Percentiles rank a stretch among this genome's conserved stretches.
These are phyloP conservation scores for Neosalanx taihuensis DNA, from an alignment of 2,797 vertebrate genomes.

Conservation along the genomic window DNA sequence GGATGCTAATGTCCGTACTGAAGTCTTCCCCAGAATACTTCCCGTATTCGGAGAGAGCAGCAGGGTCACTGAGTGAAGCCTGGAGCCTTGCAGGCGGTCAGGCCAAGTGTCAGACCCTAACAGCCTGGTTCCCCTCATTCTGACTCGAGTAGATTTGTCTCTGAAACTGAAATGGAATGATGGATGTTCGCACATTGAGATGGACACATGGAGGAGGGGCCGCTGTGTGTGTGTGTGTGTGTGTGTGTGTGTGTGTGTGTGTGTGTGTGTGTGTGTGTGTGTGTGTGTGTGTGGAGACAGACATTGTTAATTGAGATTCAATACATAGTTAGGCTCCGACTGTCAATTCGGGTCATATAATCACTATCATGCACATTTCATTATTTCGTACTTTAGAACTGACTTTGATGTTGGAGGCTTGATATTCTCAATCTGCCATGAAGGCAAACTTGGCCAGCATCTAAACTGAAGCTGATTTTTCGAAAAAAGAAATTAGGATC, in stretches of 20 bases:
- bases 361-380: background rate
- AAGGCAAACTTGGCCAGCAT: background rate
- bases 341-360: background rate
- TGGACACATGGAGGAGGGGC: background rate
- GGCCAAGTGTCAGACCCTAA: background rate
- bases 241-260: too few species aligned
- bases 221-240: too few species aligned
- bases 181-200: background rate
- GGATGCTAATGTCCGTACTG: too few species aligned
- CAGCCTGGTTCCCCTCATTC: background rate
- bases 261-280: background rate
- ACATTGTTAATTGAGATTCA: background rate
- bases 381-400: background rate
- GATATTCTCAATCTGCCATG: background rate
- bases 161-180: background rate
- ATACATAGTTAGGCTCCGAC: background rate
- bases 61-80: background rate
- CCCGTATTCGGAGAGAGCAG: background rate
- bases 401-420: background rate
- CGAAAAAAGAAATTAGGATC: background rate
- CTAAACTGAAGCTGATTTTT: slow-evolving; percentile 7
- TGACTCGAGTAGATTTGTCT: background rate
- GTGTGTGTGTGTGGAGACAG: background rate
- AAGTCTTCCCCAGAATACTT: too few species aligned
- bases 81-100: background rate